phyloP scores from a whole-genome alignment of 2,888 invertebrate species.

The Pristionchus maxplancki region DNA sequence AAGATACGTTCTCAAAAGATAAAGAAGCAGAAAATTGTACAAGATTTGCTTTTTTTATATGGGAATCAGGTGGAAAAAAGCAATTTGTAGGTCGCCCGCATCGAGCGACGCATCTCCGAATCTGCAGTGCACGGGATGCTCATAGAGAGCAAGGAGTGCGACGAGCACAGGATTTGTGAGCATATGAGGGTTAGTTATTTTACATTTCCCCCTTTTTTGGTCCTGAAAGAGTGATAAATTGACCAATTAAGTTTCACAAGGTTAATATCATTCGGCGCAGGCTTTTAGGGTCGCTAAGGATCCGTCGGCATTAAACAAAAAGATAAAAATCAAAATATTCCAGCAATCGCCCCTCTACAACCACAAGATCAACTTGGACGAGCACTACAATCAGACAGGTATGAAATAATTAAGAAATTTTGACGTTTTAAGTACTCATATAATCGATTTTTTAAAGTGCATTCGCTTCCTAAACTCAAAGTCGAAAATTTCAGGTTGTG shows the following conservation, averaged over 20 bases:
- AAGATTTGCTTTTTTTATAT: too few relatives aligned
- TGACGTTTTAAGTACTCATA: too few relatives aligned
- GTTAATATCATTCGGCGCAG: background rate
- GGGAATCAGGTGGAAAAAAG: background rate
- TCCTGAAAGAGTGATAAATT: too few relatives aligned
- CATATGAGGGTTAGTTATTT: background rate
- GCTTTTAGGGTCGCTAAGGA: too few relatives aligned
- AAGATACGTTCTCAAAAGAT: too few relatives aligned
- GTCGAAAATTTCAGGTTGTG: background rate
- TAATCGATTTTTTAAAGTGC: too few relatives aligned
- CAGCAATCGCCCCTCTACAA: slow-evolving; percentile 7
- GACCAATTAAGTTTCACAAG: background rate
- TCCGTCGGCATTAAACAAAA: too few relatives aligned
- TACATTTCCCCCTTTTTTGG: too few relatives aligned
- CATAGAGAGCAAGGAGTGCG: slow-evolving; percentile 28
- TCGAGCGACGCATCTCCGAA: background rate
- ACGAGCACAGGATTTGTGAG: background rate
- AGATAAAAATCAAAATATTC: too few relatives aligned
- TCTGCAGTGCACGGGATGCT: background rate
- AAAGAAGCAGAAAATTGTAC: too few relatives aligned
- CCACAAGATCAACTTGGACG: slow-evolving; percentile 16
- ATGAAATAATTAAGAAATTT: background rate
- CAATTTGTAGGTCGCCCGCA: background rate
- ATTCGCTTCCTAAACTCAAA: background rate
- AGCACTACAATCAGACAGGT: background rate